Percentiles rank a stretch among this genome's conserved stretches.
Evolutionary conservation across 2,797 vertebrate genomes (phyloP).

Genomic region (Thalassophryne amazonica): DNA sequence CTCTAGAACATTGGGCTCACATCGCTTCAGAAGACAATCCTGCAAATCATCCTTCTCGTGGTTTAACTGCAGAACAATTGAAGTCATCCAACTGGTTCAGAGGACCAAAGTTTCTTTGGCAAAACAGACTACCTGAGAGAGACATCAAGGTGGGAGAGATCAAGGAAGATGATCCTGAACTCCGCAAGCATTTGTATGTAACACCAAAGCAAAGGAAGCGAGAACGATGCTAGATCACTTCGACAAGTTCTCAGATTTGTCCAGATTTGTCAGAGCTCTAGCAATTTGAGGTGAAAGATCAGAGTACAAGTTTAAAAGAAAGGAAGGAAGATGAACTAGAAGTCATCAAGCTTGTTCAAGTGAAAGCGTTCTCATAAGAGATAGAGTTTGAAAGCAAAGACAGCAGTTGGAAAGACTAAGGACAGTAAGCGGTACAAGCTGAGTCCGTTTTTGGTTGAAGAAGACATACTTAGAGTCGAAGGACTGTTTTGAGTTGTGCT

Average conservation of each 20-base stretch:
- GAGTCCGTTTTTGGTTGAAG: constrained; percentile 19
- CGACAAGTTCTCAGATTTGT: constrained; percentile 31
- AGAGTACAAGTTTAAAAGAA: not conserved
- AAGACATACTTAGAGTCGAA: constrained; percentile 7
- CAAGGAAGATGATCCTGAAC: constrained; percentile 9
- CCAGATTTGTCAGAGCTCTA: constrained; percentile 7
- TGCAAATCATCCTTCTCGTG: constrained; percentile 19
- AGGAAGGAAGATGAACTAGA: not conserved
- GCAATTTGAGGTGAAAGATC: constrained; percentile 8
- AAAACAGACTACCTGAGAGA: not conserved
- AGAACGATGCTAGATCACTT: constrained; percentile 10
- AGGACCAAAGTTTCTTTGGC: not conserved
- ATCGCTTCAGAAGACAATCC: constrained; percentile 26
- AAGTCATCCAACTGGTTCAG: constrained; percentile 1
- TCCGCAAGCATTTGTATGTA: constrained; percentile 9
- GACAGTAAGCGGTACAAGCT: constrained; percentile 18
- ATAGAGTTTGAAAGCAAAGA: not conserved
- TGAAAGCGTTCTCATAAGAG: not conserved
- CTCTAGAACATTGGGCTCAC: constrained; percentile 27
- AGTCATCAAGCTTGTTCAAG: constrained; percentile 14
- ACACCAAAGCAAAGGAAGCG: constrained; percentile 11
- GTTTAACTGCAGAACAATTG: not conserved
- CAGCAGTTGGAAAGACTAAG: constrained; percentile 2
- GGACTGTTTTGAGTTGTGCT: no score
- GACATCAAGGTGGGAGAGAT: constrained; percentile 23